Percentiles rank a stretch among this genome's conserved stretches.
phyloP scores from a whole-genome alignment of 2,888 invertebrate genomes.

The Mantis religiosa region DNA sequence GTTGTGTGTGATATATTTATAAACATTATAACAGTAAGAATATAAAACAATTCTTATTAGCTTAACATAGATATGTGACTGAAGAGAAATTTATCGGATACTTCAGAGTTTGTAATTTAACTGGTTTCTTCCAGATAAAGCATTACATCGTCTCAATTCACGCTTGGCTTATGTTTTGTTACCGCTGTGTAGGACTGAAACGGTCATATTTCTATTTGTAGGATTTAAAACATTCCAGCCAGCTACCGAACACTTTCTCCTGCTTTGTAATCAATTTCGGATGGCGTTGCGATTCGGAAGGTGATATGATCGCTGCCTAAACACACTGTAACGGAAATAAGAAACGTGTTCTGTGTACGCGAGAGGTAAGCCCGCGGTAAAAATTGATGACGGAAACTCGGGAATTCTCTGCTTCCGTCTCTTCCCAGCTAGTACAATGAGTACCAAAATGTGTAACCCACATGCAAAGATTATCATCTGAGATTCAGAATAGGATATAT shows the following conservation, averaged over 20 bases:
- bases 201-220: neutral
- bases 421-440: neutral
- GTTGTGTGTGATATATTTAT: too few species aligned
- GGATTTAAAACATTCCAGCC: neutral
- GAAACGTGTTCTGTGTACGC: neutral
- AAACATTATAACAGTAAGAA: too few species aligned
- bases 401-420: neutral
- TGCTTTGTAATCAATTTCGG: neutral
- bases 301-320: neutral
- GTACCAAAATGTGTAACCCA: neutral
- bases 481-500: neutral
- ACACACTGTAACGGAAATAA: neutral
- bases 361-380: neutral
- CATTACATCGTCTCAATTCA: too few species aligned
- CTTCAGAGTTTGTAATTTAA: too few species aligned
- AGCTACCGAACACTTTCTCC: neutral
- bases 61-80: too few species aligned
- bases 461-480: neutral
- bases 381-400: neutral
- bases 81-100: too few species aligned
- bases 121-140: too few species aligned
- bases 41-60: too few species aligned
- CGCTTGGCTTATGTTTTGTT: too few species aligned
- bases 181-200: too few species aligned
- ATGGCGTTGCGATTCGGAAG: neutral